These are phyloP conservation scores for Lissocephala sabroskyi DNA, from an alignment of 2,888 invertebrate species.

Conservation along the genomic window DNA sequence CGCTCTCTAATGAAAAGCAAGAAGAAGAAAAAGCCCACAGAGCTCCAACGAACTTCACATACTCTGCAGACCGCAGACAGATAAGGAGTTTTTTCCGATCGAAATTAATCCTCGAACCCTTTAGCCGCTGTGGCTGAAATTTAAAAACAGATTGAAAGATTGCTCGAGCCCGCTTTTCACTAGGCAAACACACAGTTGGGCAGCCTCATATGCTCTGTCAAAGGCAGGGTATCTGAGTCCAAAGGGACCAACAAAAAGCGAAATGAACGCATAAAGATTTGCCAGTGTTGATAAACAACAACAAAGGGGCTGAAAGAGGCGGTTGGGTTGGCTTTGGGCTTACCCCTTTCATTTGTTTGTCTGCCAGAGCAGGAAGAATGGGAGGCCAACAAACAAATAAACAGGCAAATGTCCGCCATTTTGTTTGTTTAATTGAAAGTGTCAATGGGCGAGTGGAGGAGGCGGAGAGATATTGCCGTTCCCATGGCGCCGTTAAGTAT, in stretches of 20 bases:
- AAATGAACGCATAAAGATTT: constrained; percentile 64
- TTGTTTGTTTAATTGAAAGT: constrained; percentile 47
- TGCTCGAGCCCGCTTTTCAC: no score
- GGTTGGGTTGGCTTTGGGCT: no score
- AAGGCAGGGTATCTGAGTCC: no score
- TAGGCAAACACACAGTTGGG: no score
- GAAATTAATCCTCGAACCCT: no score
- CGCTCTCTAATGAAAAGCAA: constrained; percentile 55
- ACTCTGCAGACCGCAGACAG: no score
- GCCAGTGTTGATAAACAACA: constrained; percentile 60
- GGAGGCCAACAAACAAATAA: constrained; percentile 24
- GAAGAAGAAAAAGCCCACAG: constrained; percentile 16
- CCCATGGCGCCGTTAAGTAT: constrained; percentile 47
- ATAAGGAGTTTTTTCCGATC: no score
- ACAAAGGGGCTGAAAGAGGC: constrained; percentile 25
- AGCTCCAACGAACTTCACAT: no score
- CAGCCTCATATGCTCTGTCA: no score
- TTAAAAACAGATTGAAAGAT: constrained; percentile 10
- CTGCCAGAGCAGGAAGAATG: not conserved
- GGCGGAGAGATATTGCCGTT: constrained; percentile 5
- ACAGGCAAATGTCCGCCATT: no score
- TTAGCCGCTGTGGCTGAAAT: no score
- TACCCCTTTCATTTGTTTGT: no score
- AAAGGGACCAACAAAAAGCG: constrained; percentile 24
- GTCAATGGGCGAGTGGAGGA: constrained; percentile 14